Base-by-base conservation (phyloP, 2,888 invertebrate genomes). In the Augochlorella aurata region DNA sequence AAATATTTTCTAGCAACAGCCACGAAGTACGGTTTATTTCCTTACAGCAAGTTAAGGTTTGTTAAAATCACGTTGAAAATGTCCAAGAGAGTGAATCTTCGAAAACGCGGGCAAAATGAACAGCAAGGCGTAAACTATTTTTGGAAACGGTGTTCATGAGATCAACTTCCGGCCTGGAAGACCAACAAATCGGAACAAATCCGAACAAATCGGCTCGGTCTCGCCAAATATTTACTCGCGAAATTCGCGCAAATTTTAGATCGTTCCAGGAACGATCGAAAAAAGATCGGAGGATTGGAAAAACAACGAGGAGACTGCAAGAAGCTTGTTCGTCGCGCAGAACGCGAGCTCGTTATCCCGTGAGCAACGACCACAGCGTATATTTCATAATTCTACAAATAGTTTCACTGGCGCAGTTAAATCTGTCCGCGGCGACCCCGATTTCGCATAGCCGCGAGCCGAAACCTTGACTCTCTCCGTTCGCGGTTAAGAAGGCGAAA, bases 361-460 rank as follows among this genome's bases (percentile, higher is more conserved):
- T 82, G 83, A 71, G 73, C 74, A 49, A 79, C 47, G 80, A 63
- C 74, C 71, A 76, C 78, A 65, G 81, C 54, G 69, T 66, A 85
- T 82, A 86, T 87, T 86, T 89, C 85, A 85, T 87, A 87, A 82
- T 85, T 85, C 88, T 85, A 81, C 85, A 88, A 90, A 90, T 89
- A 90, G 89, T 85, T 83, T 80, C 77, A 71, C 73, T 74, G 77
- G 72, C 76, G 71, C 79, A 54, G 85, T 82, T 88, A 87, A 87
- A 86, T 88, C 76, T 67, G 77, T 76, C 77, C 50, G 45, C 47
- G 79, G 7, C 81, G 88, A 81, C 88, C 88, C 65, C 86, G 68
- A 85, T 88, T 87, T 85, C 78, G 66, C 71, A 72, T 83, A 81
- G 83, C 70, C 69, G 73, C 84, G 73, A 49, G 66, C 52, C 74